These are phyloP conservation scores for Allobates femoralis DNA, from an alignment of 2,797 vertebrate species.

Conservation along the genomic window DNA sequence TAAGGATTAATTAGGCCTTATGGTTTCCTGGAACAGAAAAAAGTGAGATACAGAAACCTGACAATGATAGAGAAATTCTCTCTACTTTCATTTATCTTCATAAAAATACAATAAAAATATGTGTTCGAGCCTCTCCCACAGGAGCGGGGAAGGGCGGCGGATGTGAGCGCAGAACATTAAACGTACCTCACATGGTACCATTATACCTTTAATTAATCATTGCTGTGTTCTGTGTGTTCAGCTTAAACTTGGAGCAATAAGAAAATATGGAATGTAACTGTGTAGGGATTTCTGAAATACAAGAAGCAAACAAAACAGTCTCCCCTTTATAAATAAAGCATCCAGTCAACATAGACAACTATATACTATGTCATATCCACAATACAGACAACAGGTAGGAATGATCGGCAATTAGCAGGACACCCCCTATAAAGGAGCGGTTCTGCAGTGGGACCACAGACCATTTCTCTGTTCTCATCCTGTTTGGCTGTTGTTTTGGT, in stretches of 20 bases:
- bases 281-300: not conserved
- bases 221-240: conserved; percentile 17
- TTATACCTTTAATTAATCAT: conserved; percentile 54
- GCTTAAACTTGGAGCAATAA: conserved; percentile 23
- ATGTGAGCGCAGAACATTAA: not conserved
- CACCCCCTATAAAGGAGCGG: too few relatives aligned
- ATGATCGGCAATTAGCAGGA: too few relatives aligned
- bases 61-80: conserved; percentile 57
- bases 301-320: not conserved
- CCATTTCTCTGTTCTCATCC: too few relatives aligned
- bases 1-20: conserved; percentile 62
- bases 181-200: conserved; percentile 30
- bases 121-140: conserved; percentile 51
- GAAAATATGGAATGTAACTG: conserved; percentile 4
- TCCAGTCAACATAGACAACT: not conserved
- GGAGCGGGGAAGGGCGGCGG: conserved; percentile 8
- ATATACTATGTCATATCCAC: not conserved
- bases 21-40: conserved; percentile 57
- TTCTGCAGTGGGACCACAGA: too few relatives aligned
- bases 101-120: conserved; percentile 61
- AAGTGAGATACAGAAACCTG: conserved; percentile 53
- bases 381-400: too few relatives aligned
- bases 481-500: too few relatives aligned
- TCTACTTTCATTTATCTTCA: conserved; percentile 59
- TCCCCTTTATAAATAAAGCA: not conserved